Base-by-base conservation (phyloP, 2,113 vertebrate species). In the Antigone vipio region DNA sequence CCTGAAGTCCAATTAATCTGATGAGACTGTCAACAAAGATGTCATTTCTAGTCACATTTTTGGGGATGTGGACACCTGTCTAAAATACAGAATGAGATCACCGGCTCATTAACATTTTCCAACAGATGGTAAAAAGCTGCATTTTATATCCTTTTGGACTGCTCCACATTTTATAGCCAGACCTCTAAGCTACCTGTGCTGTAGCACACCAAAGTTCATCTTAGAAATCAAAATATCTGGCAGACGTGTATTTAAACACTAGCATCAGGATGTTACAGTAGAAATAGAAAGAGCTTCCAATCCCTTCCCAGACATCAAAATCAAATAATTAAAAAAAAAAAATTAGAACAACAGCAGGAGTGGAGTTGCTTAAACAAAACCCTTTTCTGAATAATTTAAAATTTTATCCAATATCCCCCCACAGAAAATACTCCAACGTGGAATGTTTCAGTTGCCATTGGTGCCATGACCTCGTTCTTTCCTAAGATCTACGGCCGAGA, bases 41-140 rank as follows among this genome's bases (percentile, higher is more conserved):
- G 98, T 97, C 98, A 97, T 59, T 74, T 7, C 87, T 97, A 82
- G 72, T 77, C 88, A 86, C 94, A 67, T 93, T 94, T 97, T 95
- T 94, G 66, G 95, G 95, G 85, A 91, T 86, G 91, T 91, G 92
- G 96, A 95, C 97, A 98, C 97, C 98, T 98, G 97, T 96, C 97
- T 96, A 87, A 97, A 90, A 85, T 7, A 63, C 38, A 15, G 95
- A 94, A 98, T 97, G 96, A 98, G 90, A 95, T 97, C 97, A 97
- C 71, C 83, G 60, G 89, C 94, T 97, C 81, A 97, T 98, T 97
- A 97, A 35, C 93, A 97, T 97, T 95, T 97, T 42, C 86, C 85
- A 98, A 93, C 98, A 98, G 98, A 98, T 98, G 98, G 97, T n/a
- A 92, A 95, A 96, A 92, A 87, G 73, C 88, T 95, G 89, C 73